Evolutionary conservation across 1,140 invertebrate species (phyloP).

Genomic region (Calycopis cecrops): DNA sequence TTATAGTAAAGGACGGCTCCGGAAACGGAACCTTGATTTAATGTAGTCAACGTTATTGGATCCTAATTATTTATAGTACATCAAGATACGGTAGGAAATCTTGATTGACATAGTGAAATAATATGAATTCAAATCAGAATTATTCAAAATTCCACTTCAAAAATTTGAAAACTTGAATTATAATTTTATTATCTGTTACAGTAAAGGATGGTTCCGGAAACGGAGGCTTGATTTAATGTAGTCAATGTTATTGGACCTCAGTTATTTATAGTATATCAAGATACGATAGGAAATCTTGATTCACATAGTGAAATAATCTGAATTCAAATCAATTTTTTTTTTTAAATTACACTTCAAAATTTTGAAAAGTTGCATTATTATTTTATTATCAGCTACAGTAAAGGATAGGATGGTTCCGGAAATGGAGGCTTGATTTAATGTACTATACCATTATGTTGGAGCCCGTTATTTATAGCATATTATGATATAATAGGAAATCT

Average conservation of each 20-base stretch:
- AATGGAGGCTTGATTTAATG: slow-evolving; percentile 60
- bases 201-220: slow-evolving; percentile 36
- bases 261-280: no score
- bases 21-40: slow-evolving; percentile 57
- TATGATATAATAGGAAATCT: no score
- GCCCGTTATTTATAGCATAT: no score
- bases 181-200: slow-evolving; percentile 20
- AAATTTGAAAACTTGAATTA: background rate
- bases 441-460: slow-evolving; percentile 61
- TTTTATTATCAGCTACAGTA: slow-evolving; percentile 22
- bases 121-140: no score
- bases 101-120: background rate
- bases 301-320: background rate
- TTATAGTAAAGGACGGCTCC: slow-evolving; percentile 35
- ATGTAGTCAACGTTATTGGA: slow-evolving; percentile 61
- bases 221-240: slow-evolving; percentile 60
- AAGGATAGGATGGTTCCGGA: slow-evolving; percentile 35
- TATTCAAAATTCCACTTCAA: no score
- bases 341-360: no score
- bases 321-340: no score
- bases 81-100: no score
- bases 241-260: slow-evolving; percentile 63
- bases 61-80: no score
- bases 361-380: slow-evolving; percentile 1
- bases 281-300: no score